Conservation (phyloP, 2,113 vertebrate species). For the Anser brachyrhynchus region DNA sequence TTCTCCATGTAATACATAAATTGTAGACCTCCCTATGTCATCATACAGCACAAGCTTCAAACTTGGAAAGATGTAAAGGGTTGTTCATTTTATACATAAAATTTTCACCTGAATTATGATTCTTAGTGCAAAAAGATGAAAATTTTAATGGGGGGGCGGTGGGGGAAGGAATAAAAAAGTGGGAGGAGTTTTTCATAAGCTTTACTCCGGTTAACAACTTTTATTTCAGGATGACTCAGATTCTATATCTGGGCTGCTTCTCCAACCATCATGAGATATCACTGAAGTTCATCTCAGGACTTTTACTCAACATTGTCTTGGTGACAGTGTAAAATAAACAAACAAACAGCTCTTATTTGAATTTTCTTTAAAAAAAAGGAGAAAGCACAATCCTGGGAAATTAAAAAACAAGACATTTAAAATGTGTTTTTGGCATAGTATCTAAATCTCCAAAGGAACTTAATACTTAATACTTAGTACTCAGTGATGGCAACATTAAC, state of each 20-base stretch:
- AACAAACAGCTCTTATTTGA: neutral
- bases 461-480: rapidly evolving
- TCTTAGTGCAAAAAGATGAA: neutral
- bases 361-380: neutral
- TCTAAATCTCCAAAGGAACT: neutral
- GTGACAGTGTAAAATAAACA: neutral
- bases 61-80: neutral
- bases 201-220: neutral
- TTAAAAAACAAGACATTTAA: neutral
- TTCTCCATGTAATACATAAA: neutral
- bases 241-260: neutral
- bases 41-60: neutral
- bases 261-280: neutral
- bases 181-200: neutral
- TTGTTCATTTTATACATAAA: neutral
- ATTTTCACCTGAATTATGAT: neutral
- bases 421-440: neutral
- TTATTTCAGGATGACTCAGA: neutral
- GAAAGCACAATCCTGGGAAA: neutral
- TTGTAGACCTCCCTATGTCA: neutral
- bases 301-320: neutral
- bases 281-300: neutral
- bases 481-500: neutral
- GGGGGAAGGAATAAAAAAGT: neutral
- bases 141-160: neutral